A percentile compares a stretch with the other conserved stretches of the same genome.
Evolutionary conservation across 2,888 invertebrate genomes (phyloP).

Genomic region (Trilocha varians): DNA sequence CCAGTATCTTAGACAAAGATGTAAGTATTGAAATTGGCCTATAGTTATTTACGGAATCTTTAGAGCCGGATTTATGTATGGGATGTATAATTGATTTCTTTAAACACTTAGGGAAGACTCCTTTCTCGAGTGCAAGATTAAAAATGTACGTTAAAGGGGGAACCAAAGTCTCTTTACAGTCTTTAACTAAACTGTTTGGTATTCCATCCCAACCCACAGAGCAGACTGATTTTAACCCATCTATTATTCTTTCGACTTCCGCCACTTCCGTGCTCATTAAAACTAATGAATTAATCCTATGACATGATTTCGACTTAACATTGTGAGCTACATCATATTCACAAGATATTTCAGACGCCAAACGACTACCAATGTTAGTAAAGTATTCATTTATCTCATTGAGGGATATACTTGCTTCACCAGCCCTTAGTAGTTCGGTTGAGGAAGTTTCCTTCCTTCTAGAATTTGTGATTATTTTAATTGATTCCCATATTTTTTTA

Average conservation of each 20-base stretch:
- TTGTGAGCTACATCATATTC: background rate
- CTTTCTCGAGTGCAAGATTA: conserved; percentile 5
- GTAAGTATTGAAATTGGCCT: conserved; percentile 9
- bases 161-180: too few relatives aligned
- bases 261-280: too few relatives aligned
- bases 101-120: conserved; percentile 2
- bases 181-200: too few relatives aligned
- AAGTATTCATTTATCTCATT: background rate
- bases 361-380: background rate
- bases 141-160: conserved; percentile 2
- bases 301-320: background rate
- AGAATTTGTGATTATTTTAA: too few relatives aligned
- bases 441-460: too few relatives aligned
- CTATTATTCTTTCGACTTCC: too few relatives aligned
- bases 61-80: conserved; percentile 6
- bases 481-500: too few relatives aligned
- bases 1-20: conserved; percentile 10
- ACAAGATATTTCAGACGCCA: background rate
- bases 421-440: too few relatives aligned
- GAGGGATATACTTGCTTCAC: too few relatives aligned
- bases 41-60: conserved; percentile 7
- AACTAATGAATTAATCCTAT: too few relatives aligned
- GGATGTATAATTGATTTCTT: conserved; percentile 4
- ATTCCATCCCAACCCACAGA: too few relatives aligned
- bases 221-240: too few relatives aligned